Evolutionary conservation across 2,888 invertebrate species (phyloP).

Genomic region (Chironomus riparius): DNA sequence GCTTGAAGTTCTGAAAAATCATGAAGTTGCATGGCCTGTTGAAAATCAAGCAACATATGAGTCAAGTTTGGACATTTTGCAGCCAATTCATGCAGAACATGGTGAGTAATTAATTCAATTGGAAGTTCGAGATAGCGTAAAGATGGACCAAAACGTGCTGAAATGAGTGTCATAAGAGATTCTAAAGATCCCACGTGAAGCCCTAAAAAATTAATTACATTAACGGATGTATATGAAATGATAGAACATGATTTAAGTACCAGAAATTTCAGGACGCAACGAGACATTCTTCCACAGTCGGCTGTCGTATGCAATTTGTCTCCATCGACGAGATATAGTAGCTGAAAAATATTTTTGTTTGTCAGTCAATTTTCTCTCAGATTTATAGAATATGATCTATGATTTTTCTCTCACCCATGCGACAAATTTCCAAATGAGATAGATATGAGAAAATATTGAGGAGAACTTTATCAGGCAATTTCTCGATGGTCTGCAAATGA

Average conservation of each 20-base stretch:
- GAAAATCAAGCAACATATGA: slow-evolving; percentile 93
- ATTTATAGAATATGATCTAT: background rate
- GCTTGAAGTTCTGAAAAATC: slow-evolving; percentile 98
- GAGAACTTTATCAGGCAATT: slow-evolving; percentile 93
- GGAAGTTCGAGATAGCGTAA: slow-evolving; percentile 87
- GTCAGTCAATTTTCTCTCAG: background rate
- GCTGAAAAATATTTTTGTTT: background rate
- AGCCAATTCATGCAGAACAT: slow-evolving; percentile 91
- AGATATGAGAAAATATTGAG: slow-evolving; percentile 90
- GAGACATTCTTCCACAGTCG: slow-evolving; percentile 93
- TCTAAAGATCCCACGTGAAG: slow-evolving; percentile 64
- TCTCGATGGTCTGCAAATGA: slow-evolving; percentile 72
- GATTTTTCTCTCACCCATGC: slow-evolving; percentile 58
- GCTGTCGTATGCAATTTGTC: slow-evolving; percentile 90
- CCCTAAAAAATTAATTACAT: background rate
- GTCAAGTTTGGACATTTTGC: slow-evolving; percentile 93
- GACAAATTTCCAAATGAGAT: slow-evolving; percentile 86
- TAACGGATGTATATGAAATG: too few species aligned
- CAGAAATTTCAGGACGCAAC: slow-evolving; percentile 91
- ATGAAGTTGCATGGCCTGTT: slow-evolving; percentile 96
- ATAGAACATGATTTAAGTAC: slow-evolving; percentile 36
- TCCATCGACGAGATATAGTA: slow-evolving; percentile 87
- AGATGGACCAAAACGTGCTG: slow-evolving; percentile 78
- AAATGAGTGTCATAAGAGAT: slow-evolving; percentile 75
- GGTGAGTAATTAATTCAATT: slow-evolving; percentile 92